Conservation (phyloP, 2,888 invertebrate genomes). For the Sisyra nigra region DNA sequence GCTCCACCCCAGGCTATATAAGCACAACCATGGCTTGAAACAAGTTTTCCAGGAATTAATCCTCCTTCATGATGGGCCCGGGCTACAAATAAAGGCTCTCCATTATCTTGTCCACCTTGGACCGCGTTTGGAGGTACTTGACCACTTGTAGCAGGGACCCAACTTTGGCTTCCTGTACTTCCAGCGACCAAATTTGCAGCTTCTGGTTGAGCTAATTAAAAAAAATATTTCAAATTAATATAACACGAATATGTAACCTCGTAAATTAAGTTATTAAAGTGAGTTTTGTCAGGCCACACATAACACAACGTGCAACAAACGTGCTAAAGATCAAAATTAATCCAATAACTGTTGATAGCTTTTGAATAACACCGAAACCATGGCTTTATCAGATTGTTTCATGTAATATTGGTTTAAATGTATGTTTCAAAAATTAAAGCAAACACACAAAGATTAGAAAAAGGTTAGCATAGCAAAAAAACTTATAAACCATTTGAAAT, state of each 20-base stretch:
- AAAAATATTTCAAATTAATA: background rate
- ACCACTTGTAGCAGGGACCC: constrained; percentile 50
- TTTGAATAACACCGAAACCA: too few relatives aligned
- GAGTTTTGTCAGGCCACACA: background rate
- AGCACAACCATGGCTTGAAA: constrained; percentile 49
- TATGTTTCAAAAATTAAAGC: too few relatives aligned
- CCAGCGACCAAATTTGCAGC: constrained; percentile 14
- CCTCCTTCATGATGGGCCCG: constrained; percentile 54
- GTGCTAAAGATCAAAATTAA: too few relatives aligned
- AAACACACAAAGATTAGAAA: too few relatives aligned
- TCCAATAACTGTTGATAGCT: too few relatives aligned
- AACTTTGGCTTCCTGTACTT: constrained; percentile 33
- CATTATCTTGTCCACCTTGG: constrained; percentile 46
- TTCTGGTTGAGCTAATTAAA: constrained; percentile 6
- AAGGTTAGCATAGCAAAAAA: too few relatives aligned
- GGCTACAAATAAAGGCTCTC: constrained; percentile 46
- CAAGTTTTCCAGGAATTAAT: constrained; percentile 64
- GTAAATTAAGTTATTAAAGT: background rate
- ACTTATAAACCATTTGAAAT: too few relatives aligned
- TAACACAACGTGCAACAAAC: too few relatives aligned
- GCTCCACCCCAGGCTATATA: constrained; percentile 65
- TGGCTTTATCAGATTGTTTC: too few relatives aligned
- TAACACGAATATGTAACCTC: background rate
- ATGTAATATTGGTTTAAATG: too few relatives aligned
- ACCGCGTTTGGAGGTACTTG: constrained; percentile 60